phyloP scores from a whole-genome alignment of 2,113 vertebrate genomes.

The Felis catus region F.catus_Fca126_mat1.0 CM031412.1:216092501-216093000 shows the following conservation, averaged over 20 bases:
- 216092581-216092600: no score
- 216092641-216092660: no score
- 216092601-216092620: no score
- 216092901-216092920: not conserved
- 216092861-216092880: not conserved
- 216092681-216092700: not conserved
- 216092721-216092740: not conserved
- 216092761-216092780: not conserved
- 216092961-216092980: not conserved
- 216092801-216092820: not conserved
- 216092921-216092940: not conserved
- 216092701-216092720: not conserved
- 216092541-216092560: no score
- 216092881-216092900: not conserved
- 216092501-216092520: no score
- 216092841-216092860: not conserved
- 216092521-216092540: no score
- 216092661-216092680: no score
- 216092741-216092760: not conserved
- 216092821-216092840: not conserved
- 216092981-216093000: no score
- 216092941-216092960: not conserved
- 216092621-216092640: no score
- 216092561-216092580: no score
- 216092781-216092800: not conserved